Evolutionary conservation across 2,797 vertebrate genomes (phyloP), one percentile per base, ranked within the genome.

Genomic region (Sebastes trivittatus): DNA sequence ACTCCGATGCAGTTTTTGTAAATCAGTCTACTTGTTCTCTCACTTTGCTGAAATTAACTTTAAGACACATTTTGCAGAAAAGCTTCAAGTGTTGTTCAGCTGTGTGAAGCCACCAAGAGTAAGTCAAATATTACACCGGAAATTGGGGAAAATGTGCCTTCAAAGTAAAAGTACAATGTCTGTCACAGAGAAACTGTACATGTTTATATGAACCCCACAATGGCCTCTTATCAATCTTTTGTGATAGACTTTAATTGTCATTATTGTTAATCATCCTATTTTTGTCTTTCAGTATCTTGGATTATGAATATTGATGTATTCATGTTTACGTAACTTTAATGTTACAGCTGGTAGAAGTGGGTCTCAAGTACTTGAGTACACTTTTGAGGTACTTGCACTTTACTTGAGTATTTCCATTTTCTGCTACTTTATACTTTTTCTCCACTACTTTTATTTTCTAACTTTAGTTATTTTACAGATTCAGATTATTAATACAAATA

Each of bases 151-250:
- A 3, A n/a, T 1, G 0, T 14, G 1, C 38, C 36, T 66, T 74
- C 72, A 82, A 66, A 82, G 16, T 79, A 82, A 82, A 72, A 52
- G 6, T 14, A 7, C 11, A 52, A 32, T 14, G 38, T 1, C 9
- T 13, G 13, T 3, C 7, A 6, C 46, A 52, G 6, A n/a, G 49
- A 52, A 52, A 52, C 18, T 52, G 46, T 52, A 20, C 46, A 38
- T 38, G 20, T 52, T 52, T 52, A 20, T 52, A n/a, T n/a, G 49
- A 52, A 52, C 20, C 18, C 20, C 49, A 52, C 20, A 52, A 20
- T 20, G n/a, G 49, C 49, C 20, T 20, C 49, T 20, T n/a, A 52
- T 52, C 8, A 52, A 52, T 52, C 18, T 20, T 52, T 9, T n/a
- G 49, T 52, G 49, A n/a, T 20, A 52, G 3, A 10, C 3, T 52